phyloP scores from a whole-genome alignment of 1,140 invertebrate species.

The Panulirus ornatus region DNA sequence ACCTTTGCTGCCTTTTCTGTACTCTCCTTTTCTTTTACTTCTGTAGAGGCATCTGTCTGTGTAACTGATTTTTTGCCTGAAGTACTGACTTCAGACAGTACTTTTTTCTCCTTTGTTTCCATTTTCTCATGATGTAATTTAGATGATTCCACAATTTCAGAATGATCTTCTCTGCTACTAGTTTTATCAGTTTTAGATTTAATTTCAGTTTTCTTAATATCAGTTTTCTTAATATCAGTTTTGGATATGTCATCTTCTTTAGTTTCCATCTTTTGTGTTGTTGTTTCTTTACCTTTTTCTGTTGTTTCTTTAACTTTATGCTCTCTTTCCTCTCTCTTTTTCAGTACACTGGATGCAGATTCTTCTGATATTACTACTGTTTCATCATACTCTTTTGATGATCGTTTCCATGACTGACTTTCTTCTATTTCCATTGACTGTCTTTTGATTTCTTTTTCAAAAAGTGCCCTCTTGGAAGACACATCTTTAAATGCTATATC shows the following conservation, averaged over 20 bases:
- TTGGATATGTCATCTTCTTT: conserved; percentile 51
- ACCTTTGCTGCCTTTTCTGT: conserved; percentile 56
- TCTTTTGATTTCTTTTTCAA: conserved; percentile 75
- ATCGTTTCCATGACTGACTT: conserved; percentile 68
- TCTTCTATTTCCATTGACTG: conserved; percentile 72
- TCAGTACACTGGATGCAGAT: conserved; percentile 36
- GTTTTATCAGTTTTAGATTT: conserved; percentile 53
- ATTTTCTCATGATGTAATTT: conserved; percentile 54
- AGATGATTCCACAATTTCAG: conserved; percentile 54
- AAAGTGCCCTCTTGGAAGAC: conserved; percentile 71
- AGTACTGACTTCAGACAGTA: conserved; percentile 35
- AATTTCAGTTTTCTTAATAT: conserved; percentile 30
- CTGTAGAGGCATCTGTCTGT: conserved; percentile 52
- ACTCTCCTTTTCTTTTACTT: conserved; percentile 58
- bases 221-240: conserved; percentile 46
- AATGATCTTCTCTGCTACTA: conserved; percentile 40
- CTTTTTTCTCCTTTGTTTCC: conserved; percentile 53
- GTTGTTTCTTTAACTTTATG: conserved; percentile 39
- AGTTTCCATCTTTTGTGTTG: conserved; percentile 43
- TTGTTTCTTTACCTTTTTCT: conserved; percentile 40
- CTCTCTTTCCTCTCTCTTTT: conserved; percentile 57
- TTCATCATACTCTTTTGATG: conserved; percentile 69
- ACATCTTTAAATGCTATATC: conserved; percentile 75
- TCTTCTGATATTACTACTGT: conserved; percentile 57
- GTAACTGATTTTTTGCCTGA: conserved; percentile 39